Percentiles rank a stretch among this genome's conserved stretches.
Conservation (phyloP, 2,113 vertebrate species). For the Sciurus niger region DNA sequence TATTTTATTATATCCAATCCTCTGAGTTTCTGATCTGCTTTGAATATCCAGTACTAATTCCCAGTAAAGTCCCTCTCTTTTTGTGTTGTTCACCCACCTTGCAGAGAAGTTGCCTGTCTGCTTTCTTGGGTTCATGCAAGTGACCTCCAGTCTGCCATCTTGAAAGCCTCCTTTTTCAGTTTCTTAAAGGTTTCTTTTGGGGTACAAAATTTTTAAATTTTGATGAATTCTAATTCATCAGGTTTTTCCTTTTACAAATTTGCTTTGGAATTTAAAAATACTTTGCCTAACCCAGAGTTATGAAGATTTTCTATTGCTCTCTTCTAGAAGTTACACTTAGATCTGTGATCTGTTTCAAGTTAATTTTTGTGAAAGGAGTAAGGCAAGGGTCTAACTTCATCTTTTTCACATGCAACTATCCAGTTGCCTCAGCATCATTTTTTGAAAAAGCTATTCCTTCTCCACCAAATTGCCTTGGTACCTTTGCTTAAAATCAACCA, state of each 20-base stretch:
- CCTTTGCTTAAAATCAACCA: not conserved
- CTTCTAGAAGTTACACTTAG: not conserved
- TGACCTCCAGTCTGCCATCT: too few relatives aligned
- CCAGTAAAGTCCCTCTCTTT: too few relatives aligned
- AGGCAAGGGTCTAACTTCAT: not conserved
- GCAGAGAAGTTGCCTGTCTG: too few relatives aligned
- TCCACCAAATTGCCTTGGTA: not conserved
- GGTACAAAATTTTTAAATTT: not conserved
- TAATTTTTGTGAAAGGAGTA: not conserved
- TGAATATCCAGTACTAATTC: too few relatives aligned
- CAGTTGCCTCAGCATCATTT: not conserved
- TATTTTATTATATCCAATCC: too few relatives aligned
- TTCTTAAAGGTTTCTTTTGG: conserved; percentile 29
- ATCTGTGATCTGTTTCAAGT: not conserved
- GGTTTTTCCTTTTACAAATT: not conserved
- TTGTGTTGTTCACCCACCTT: too few relatives aligned
- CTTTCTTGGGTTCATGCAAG: too few relatives aligned
- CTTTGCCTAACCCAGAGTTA: not conserved
- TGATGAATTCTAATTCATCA: not conserved
- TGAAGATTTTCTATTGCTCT: conserved; percentile 11
- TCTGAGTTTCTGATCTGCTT: too few relatives aligned
- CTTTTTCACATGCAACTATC: not conserved
- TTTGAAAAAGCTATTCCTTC: not conserved
- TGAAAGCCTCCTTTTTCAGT: not conserved
- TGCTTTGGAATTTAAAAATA: not conserved